phyloP scores from a whole-genome alignment of 30 jellyfish, hydroid and myxozoan genomes.

The Aurelia sp. region DNA sequence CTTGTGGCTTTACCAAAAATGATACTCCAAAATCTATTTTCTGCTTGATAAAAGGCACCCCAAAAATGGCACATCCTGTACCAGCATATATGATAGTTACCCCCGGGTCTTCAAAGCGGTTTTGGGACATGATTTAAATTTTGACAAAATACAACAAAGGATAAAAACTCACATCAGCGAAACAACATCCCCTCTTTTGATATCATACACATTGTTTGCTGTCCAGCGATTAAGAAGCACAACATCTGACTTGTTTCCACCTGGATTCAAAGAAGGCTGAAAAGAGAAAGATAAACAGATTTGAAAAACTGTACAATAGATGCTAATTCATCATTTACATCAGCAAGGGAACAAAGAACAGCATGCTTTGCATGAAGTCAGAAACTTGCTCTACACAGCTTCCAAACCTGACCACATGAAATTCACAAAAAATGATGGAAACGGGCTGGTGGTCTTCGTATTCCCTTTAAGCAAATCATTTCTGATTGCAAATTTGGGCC shows the following conservation, averaged over 20 bases:
- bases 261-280: slow-evolving; percentile 90
- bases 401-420: too few relatives aligned
- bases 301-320: not conserved
- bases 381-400: too few relatives aligned
- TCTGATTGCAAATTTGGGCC: too few relatives aligned
- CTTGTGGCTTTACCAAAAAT: too few relatives aligned
- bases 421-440: too few relatives aligned
- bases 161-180: slow-evolving; percentile 64
- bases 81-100: too few relatives aligned
- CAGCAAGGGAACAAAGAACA: too few relatives aligned
- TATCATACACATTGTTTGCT: slow-evolving; percentile 28
- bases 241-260: slow-evolving; percentile 61
- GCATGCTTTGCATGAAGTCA: too few relatives aligned
- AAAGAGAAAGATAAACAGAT: not conserved
- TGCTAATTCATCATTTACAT: not conserved
- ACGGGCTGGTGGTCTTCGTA: too few relatives aligned
- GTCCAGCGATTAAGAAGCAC: slow-evolving; percentile 85
- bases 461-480: too few relatives aligned
- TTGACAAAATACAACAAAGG: not conserved
- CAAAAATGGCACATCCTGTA: not conserved
- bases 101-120: not conserved
- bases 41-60: not conserved
- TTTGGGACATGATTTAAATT: not conserved
- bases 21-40: too few relatives aligned
- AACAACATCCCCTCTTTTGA: slow-evolving; percentile 90